Evolutionary conservation across 2,113 vertebrate species (phyloP).

Genomic region (Mobula hypostoma): DNA sequence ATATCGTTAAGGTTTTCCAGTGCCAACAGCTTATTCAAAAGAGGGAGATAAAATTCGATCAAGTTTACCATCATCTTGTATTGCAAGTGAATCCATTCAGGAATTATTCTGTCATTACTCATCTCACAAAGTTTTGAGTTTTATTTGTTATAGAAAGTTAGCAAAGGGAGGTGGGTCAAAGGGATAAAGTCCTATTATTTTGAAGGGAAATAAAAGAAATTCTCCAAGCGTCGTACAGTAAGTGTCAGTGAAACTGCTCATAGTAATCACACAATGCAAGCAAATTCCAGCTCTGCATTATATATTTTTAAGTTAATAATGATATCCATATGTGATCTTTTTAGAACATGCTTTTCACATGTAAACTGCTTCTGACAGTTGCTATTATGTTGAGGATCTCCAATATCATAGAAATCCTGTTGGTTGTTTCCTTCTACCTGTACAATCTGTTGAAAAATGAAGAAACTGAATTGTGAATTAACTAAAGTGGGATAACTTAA

Average conservation of each 20-base stretch:
- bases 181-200: not conserved
- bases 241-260: not conserved
- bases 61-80: not conserved
- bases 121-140: not conserved
- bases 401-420: not conserved
- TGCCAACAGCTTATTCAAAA: not conserved
- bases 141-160: not conserved
- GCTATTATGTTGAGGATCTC: slow-evolving; percentile 15
- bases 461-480: not conserved
- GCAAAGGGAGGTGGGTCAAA: no score
- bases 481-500: no score
- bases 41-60: not conserved
- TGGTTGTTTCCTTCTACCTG: not conserved
- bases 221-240: not conserved
- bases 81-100: not conserved
- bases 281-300: not conserved
- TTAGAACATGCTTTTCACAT: not conserved
- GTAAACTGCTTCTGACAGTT: slow-evolving; percentile 13
- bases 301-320: not conserved
- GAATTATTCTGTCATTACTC: not conserved
- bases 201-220: not conserved
- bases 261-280: no score
- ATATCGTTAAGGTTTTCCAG: not conserved
- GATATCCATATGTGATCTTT: slow-evolving; percentile 14
- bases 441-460: not conserved